Evolutionary conservation across 2,888 invertebrate species (phyloP), one percentile per base, ranked within the genome.

Genomic region (Drosophila incognita): DNA sequence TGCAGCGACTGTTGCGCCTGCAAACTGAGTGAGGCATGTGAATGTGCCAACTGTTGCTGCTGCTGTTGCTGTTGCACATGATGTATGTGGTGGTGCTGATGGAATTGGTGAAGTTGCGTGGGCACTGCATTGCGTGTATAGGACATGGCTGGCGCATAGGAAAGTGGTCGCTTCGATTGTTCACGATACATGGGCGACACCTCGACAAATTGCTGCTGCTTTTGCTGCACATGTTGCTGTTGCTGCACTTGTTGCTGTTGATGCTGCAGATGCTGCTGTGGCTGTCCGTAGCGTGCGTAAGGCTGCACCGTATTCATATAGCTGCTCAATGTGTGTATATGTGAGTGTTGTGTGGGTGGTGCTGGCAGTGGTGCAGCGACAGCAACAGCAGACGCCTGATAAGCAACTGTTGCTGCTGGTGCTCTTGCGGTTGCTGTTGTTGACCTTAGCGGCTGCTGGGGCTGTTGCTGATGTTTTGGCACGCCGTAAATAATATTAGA

Each of bases 301-400:
- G 92, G 87, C 42, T 91, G 85, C 36, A 92, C 90, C 0, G 72
- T 81, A 36, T 75, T 84, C 92, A 92, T 91, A 51, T 87, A 92
- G 66, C 89, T 91, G 36, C 85, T 79, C 18, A 92, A 79, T 8
- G 87, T 82, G 62, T 90, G 82, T 33, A 91, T 75, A 51, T 81
- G 68, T 15, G 79, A 71, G 40, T 81, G 82, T 24, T 86, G 88
- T 3, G 89, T 79, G 58, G 89, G 73, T 7, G 78, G 74, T 11
- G 84, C 73, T 1, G 75, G 36, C 52, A 69, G 46, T 4, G 79
- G 72, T 15, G 61, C 53, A 21, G 61, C 53, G 2, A 73, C 69
- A 46, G 42, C 51, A 0, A 56, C 38, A 35, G 35, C 42, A 7
- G 67, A 42, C 0, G 69, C 36, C 13, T 48, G 66, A 38, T 54